These are phyloP conservation scores for Lamprotornis superbus DNA, from an alignment of 2,113 vertebrate genomes.

Conservation along the genomic window DNA sequence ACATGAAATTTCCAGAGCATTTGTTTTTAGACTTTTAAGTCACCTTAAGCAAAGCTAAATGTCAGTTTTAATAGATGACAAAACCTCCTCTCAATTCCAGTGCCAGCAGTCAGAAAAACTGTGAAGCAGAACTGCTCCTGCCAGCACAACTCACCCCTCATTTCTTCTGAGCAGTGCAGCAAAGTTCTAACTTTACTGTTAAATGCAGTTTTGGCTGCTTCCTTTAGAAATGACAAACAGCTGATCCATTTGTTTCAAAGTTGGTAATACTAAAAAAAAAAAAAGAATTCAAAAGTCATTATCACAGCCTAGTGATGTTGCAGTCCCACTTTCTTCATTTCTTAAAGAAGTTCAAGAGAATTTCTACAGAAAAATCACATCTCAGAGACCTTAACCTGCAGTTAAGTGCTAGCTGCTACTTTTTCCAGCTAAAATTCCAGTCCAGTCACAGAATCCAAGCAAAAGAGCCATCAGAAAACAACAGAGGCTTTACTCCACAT, in stretches of 20 bases:
- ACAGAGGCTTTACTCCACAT: neutral
- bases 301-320: neutral
- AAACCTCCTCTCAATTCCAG: neutral
- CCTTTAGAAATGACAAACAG: neutral
- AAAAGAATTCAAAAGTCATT: neutral
- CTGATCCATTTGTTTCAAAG: neutral
- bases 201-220: neutral
- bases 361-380: neutral
- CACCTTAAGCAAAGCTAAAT: slow-evolving; percentile 28
- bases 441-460: neutral
- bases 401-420: neutral
- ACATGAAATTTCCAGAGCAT: neutral
- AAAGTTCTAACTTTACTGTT: neutral
- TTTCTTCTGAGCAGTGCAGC: neutral
- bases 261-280: neutral
- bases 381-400: neutral
- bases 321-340: neutral
- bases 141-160: slow-evolving; percentile 10
- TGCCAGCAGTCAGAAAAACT: neutral
- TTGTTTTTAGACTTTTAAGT: slow-evolving; percentile 31
- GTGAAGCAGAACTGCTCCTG: neutral
- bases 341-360: neutral
- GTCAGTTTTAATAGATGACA: slow-evolving; percentile 38
- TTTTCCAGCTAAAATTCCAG: neutral
- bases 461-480: neutral